These are phyloP conservation scores for Automeris io DNA, from an alignment of 2,888 invertebrate genomes.

Conservation along the genomic window DNA sequence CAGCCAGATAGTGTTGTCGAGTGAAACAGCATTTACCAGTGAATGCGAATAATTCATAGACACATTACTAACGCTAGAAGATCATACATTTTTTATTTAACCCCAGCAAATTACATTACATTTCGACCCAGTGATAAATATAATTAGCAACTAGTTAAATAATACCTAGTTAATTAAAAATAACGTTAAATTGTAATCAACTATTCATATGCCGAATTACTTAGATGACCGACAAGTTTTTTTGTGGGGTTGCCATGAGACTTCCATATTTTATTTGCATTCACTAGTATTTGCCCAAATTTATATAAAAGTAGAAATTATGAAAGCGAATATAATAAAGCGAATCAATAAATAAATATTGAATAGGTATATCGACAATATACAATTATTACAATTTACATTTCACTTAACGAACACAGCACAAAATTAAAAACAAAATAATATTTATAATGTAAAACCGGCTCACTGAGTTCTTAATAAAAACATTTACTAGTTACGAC, in stretches of 20 bases:
- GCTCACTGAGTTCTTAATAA: conserved; percentile 61
- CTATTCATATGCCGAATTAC: too few relatives aligned
- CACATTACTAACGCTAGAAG: conserved; percentile 36
- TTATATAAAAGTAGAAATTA: conserved; percentile 36
- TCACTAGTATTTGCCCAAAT: conserved; percentile 54
- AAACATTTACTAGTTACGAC: conserved; percentile 66
- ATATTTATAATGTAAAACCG: conserved; percentile 47
- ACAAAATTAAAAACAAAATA: conserved; percentile 58
- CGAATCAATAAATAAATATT: conserved; percentile 75
- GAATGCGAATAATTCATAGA: too few relatives aligned
- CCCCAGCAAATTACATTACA: too few relatives aligned
- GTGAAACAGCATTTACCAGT: conserved; percentile 25
- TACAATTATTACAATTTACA: conserved; percentile 76
- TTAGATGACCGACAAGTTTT: too few relatives aligned
- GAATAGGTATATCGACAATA: conserved; percentile 71
- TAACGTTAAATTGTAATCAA: too few relatives aligned
- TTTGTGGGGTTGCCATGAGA: too few relatives aligned
- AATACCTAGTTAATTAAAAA: too few relatives aligned
- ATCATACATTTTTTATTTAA: too few relatives aligned
- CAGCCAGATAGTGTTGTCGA: conserved; percentile 9
- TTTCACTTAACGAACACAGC: conserved; percentile 74
- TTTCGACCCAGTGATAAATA: too few relatives aligned
- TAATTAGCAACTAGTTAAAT: too few relatives aligned
- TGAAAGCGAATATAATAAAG: conserved; percentile 61
- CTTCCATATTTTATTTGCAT: too few relatives aligned